Evolutionary conservation across 2,888 invertebrate genomes (phyloP).

Genomic region (Apoderus coryli): DNA sequence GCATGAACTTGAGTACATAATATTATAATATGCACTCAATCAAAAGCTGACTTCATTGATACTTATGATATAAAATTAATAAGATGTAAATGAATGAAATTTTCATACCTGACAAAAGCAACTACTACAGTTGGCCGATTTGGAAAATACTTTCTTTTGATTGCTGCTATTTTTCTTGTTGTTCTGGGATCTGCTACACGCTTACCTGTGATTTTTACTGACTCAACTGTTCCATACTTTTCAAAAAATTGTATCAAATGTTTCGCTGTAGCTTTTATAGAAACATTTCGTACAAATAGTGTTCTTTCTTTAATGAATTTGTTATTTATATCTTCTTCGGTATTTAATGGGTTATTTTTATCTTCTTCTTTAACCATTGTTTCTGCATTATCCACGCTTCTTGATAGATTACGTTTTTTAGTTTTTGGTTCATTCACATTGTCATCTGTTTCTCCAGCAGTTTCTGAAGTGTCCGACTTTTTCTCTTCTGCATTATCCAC

Average conservation of each 20-base stretch:
- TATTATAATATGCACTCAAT: too few relatives aligned
- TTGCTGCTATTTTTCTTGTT: constrained; percentile 48
- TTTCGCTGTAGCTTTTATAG: constrained; percentile 39
- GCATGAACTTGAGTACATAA: too few relatives aligned
- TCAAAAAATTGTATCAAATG: constrained; percentile 46
- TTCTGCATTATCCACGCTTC: constrained; percentile 29
- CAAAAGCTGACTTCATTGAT: too few relatives aligned
- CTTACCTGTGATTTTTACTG: constrained; percentile 49
- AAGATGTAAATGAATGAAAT: too few relatives aligned
- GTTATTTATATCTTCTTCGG: constrained; percentile 18
- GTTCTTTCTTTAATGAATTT: constrained; percentile 36
- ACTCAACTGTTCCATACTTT: constrained; percentile 52
- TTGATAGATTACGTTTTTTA: too few relatives aligned
- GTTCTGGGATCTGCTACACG: constrained; percentile 46
- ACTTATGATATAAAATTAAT: too few relatives aligned
- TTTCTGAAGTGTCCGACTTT: too few relatives aligned
- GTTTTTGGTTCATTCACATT: too few relatives aligned
- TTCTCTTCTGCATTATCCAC: too few relatives aligned
- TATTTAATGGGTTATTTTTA: constrained; percentile 21
- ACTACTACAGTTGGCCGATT: constrained; percentile 46
- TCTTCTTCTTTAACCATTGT: constrained; percentile 17
- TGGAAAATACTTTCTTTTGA: constrained; percentile 53
- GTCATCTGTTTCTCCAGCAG: constrained; percentile 9
- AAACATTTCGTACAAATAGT: constrained; percentile 65
- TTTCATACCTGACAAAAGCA: constrained; percentile 44